Evolutionary conservation across 2,113 vertebrate genomes (phyloP), one percentile per base, ranked within the genome.

Genomic region (Hypomesus transpacificus): DNA sequence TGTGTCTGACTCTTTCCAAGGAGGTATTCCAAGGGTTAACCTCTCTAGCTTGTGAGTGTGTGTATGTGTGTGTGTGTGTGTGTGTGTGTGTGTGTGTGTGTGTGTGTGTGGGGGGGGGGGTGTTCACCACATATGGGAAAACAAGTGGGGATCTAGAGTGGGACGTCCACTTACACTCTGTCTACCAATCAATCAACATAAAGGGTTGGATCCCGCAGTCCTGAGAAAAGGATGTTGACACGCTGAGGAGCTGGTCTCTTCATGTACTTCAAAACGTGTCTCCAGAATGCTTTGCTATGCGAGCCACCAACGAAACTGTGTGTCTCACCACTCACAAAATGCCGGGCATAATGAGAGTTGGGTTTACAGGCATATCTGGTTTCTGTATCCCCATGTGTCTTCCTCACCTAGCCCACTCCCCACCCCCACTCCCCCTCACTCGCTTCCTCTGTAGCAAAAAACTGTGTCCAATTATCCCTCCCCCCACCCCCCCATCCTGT

Each of bases 11-110:
- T 7, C 13, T 78, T 59, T 64, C 76, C 62, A 51, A 20, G 66
- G 69, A 46, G 54, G 74, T 54, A 79, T 46, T 79, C 79, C 66
- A 75, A 85, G 60, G 68, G 76, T 87, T 87, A 80, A 86, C 75
- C 14, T 26, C 52, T 53, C 20, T 14, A 50, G 20, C 39, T 46
- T 46, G 39, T 46, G 39, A 11, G 39, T 46, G 39, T 46, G 39
- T 39, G 39, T 9, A 22, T 72, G 57, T 9, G 26, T 34, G 56
- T 71, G 58, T 74, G 34, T 77, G 72, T 34, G 68, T 54, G 50
- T 46, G 39, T 39, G 39, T 9, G 31, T 72, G 57, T 9, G 26
- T 34, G 56, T 71, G 58, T 74, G 34, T 77, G 72, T 34, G 68
- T 54, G 50, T 46, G 77, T 74, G 78, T 73, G 61, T 69, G 64